phyloP scores from a whole-genome alignment of 2,797 vertebrate species.

The Danio albolineatus region DNA sequence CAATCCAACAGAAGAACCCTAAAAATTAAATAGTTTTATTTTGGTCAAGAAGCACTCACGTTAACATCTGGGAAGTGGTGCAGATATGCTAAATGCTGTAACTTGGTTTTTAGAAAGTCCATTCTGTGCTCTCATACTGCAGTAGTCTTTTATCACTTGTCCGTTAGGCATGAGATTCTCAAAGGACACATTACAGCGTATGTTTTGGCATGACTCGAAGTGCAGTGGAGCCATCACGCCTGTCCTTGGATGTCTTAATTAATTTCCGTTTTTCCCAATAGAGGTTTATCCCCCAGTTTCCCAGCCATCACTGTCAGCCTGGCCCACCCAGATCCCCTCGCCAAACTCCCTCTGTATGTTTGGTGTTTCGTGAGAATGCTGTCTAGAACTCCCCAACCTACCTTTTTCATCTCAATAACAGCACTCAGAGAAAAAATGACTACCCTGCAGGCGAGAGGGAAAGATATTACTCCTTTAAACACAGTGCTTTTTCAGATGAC shows the following conservation, averaged over 20 bases:
- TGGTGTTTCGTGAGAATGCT: slow-evolving; percentile 48
- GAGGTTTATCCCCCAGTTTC: slow-evolving; percentile 25
- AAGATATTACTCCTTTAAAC: slow-evolving; percentile 62
- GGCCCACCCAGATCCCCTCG: slow-evolving; percentile 42
- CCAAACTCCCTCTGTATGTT: slow-evolving; percentile 37
- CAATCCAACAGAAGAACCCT: neutral
- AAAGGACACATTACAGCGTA: slow-evolving; percentile 6
- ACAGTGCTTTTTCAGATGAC: slow-evolving; percentile 61
- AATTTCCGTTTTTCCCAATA: slow-evolving; percentile 46
- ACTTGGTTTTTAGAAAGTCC: neutral
- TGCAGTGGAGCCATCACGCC: slow-evolving; percentile 10
- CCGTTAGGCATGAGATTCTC: slow-evolving; percentile 27
- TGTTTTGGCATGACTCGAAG: slow-evolving; percentile 31
- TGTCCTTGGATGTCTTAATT: slow-evolving; percentile 56
- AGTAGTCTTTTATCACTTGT: slow-evolving; percentile 13
- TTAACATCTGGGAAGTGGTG: neutral
- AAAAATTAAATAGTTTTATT: too few species aligned
- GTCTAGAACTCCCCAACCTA: slow-evolving; percentile 56
- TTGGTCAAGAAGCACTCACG: neutral
- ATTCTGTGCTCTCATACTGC: neutral
- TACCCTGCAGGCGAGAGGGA: slow-evolving; percentile 62
- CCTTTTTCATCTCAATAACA: slow-evolving; percentile 64
- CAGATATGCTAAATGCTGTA: neutral
- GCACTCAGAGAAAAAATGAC: slow-evolving; percentile 63
- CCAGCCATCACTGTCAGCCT: slow-evolving; percentile 26